These are phyloP conservation scores for Enchytraeus crypticus DNA, from an alignment of 2,888 invertebrate species.

Conservation along the genomic window DNA sequence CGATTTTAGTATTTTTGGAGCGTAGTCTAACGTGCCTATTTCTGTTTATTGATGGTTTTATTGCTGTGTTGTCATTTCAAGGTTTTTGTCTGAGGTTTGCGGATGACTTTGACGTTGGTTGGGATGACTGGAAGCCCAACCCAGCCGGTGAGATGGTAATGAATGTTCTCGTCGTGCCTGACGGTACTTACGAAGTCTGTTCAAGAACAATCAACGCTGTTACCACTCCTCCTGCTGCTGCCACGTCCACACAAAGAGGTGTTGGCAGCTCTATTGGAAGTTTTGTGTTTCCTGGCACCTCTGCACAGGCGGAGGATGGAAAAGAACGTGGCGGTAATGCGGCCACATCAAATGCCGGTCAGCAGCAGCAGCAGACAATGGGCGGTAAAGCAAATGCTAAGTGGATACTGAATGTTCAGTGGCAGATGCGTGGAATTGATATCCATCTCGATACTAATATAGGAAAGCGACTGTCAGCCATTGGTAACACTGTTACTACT, in stretches of 20 bases:
- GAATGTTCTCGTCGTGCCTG: slow-evolving; percentile 81
- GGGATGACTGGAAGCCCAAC: slow-evolving; percentile 90
- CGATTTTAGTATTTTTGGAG: too few species aligned
- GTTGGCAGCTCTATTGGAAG: neutral
- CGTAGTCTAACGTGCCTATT: too few species aligned
- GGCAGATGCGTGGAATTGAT: slow-evolving; percentile 87
- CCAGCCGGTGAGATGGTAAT: slow-evolving; percentile 54
- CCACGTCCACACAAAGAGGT: neutral
- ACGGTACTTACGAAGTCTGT: slow-evolving; percentile 96
- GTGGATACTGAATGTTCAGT: slow-evolving; percentile 93
- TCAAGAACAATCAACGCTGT: slow-evolving; percentile 77
- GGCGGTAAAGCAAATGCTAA: slow-evolving; percentile 63
- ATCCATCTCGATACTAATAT: slow-evolving; percentile 91
- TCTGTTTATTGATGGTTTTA: too few species aligned
- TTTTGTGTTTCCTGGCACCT: neutral
- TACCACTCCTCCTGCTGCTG: neutral
- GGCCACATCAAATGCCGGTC: neutral
- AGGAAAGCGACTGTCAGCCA: slow-evolving; percentile 84
- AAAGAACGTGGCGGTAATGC: neutral
- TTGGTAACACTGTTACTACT: slow-evolving; percentile 72
- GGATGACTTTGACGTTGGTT: slow-evolving; percentile 89
- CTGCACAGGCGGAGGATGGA: neutral
- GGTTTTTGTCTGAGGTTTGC: slow-evolving; percentile 74
- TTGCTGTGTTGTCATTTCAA: slow-evolving; percentile 16
- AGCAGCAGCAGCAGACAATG: slow-evolving; percentile 11